Conservation (phyloP, 2,888 invertebrate species). For the Drosophila nr. perissopoda region DNA sequence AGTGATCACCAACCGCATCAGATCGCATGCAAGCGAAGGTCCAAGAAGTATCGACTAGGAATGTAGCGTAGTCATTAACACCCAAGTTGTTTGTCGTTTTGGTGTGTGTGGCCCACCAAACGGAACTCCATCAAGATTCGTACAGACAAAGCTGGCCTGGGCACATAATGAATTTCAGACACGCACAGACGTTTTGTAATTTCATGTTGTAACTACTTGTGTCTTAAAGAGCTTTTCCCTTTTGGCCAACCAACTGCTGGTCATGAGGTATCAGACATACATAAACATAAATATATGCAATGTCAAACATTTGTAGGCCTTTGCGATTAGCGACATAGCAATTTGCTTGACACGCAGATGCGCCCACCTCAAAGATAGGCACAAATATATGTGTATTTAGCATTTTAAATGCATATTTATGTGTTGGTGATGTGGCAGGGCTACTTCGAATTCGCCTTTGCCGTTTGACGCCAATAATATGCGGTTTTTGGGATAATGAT, state of each 20-base stretch:
- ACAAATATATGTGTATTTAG: slow-evolving; percentile 9
- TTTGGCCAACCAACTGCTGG: slow-evolving; percentile 39
- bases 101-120: slow-evolving; percentile 50
- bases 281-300: slow-evolving; percentile 44
- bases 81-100: slow-evolving; percentile 55
- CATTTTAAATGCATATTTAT: background rate
- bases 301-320: slow-evolving; percentile 46
- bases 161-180: slow-evolving; percentile 82
- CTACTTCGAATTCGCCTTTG: slow-evolving; percentile 14
- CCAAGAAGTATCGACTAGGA: slow-evolving; percentile 23
- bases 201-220: slow-evolving; percentile 72
- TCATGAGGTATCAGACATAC: slow-evolving; percentile 19
- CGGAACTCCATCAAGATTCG: slow-evolving; percentile 41
- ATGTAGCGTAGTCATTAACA: slow-evolving; percentile 50
- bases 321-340: slow-evolving; percentile 16
- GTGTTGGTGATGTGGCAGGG: slow-evolving; percentile 18
- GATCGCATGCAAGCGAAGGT: slow-evolving; percentile 30
- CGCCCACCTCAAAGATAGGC: slow-evolving; percentile 37
- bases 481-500: slow-evolving; percentile 80
- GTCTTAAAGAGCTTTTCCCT: slow-evolving; percentile 68
- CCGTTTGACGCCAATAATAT: slow-evolving; percentile 80
- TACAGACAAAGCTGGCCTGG: slow-evolving; percentile 3
- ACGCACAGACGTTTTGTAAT: slow-evolving; percentile 84
- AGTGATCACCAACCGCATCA: slow-evolving; percentile 26
- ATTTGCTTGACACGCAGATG: slow-evolving; percentile 49